Conservation (phyloP, 1,140 invertebrate species). For the Pseudomyrmex pallidus region DNA sequence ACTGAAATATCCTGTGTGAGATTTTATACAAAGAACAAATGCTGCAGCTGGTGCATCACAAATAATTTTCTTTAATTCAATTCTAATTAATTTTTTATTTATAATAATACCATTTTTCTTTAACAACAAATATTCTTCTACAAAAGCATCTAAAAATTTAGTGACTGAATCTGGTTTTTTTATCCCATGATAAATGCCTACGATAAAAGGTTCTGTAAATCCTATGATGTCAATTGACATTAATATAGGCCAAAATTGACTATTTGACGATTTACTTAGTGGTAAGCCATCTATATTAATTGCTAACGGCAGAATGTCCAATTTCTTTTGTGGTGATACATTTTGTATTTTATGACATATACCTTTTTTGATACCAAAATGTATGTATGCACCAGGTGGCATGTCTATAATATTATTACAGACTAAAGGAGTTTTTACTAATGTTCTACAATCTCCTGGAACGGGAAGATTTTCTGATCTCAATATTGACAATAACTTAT, state of each 20-base stretch:
- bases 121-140: conserved; percentile 14
- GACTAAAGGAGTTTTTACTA: not conserved
- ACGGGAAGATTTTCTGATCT: conserved; percentile 16
- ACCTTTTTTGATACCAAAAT: conserved; percentile 3
- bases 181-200: not conserved
- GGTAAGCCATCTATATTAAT: conserved; percentile 27
- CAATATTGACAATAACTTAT: conserved; percentile 12
- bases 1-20: not conserved
- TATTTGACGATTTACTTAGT: conserved; percentile 15
- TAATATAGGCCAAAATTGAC: conserved; percentile 5
- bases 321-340: not conserved
- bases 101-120: conserved; percentile 3
- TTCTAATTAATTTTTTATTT: not conserved
- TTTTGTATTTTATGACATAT: not conserved
- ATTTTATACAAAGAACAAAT: conserved; percentile 14
- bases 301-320: conserved; percentile 4
- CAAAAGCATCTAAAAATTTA: not conserved
- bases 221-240: not conserved
- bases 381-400: conserved; percentile 5
- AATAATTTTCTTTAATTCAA: conserved; percentile 28
- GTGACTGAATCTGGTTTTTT: conserved; percentile 3
- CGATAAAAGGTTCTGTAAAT: conserved; percentile 14
- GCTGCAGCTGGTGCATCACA: conserved; percentile 8
- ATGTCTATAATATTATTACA: conserved; percentile 12
- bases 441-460: conserved; percentile 18